Percentiles rank a stretch among this genome's conserved stretches.
Conservation (phyloP, 2,113 vertebrate species). For the Setophaga kirtlandii region DNA sequence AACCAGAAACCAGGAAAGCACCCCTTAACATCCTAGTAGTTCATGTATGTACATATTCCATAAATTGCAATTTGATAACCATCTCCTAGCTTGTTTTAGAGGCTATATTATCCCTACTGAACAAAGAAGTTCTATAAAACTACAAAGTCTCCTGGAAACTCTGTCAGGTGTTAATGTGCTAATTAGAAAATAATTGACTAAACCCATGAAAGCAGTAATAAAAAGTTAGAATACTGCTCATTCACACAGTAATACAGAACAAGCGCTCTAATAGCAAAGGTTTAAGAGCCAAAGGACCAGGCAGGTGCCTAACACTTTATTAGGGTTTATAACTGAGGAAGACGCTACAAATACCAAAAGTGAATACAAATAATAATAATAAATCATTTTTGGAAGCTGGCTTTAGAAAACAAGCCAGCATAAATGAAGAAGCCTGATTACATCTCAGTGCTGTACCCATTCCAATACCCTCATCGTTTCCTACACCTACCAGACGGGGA, state of each 20-base stretch:
- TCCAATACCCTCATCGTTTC: not conserved
- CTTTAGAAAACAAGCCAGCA: not conserved
- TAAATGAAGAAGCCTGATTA: not conserved
- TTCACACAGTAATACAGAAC: not conserved
- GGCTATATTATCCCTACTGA: not conserved
- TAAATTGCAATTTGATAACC: not conserved
- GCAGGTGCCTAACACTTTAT: not conserved
- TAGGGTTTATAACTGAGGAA: not conserved
- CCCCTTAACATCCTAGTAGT: not conserved
- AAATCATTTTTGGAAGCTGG: not conserved
- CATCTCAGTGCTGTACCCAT: not conserved
- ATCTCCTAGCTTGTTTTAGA: not conserved
- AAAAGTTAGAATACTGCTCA: not conserved
- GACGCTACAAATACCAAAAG: not conserved
- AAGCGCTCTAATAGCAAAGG: not conserved
- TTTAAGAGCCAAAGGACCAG: not conserved
- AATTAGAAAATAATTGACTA: not conserved
- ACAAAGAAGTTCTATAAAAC: not conserved
- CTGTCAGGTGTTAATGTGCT: not conserved
- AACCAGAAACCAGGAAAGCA: not conserved
- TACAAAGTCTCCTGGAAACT: not conserved
- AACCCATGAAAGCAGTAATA: not conserved
- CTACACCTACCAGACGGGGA: rapidly evolving
- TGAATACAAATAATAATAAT: not conserved
- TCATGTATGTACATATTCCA: not conserved